Evolutionary conservation across 2,797 vertebrate genomes (phyloP), one percentile per base, ranked within the genome.

Genomic region (Sebastes jordani): DNA sequence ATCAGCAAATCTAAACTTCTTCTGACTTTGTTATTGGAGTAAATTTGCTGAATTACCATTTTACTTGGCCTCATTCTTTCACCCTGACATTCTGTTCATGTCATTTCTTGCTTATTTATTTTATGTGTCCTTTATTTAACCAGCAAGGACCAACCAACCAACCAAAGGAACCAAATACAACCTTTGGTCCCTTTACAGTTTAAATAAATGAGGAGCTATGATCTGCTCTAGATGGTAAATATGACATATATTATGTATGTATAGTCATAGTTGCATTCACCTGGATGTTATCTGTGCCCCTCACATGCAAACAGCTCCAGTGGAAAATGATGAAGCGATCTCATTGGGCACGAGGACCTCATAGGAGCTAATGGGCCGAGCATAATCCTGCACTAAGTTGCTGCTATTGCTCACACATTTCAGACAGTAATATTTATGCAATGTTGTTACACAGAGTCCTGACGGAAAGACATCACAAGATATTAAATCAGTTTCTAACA

Each of bases 291-390:
- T 69, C 63, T 38, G 38, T 66, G 4, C 54, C 62, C 22, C 59
- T 82, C 42, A n/a, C 62, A 61, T 77, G 66, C 25, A 22, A 77
- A 32, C 67, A 71, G 38, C 78, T 83, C 46, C 42, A 20, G 76
- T 4, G 16, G 54, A 71, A 75, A 64, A 20, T 1, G 68, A 62
- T 59, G 11, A 76, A 81, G 66, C 11, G 1, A 59, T 30, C 78
- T 78, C 63, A 29, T 2, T 67, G 59, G 42, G 20, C 58, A 63
- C 3, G 22, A 78, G 13, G 4, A 46, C 38, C 64, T 85, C 66
- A 69, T 5, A 23, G 62, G 14, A 74, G 59, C 82, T 66, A 89
- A 91, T 80, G 82, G 73, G 76, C 60, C 18, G 18, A 64, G 36
- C 16, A 5, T 69, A 70, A 75, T 72, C 60, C 67, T 7, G 27